These are phyloP conservation scores for Pelobates fuscus DNA, from an alignment of 2,113 vertebrate species.

Conservation along the genomic window DNA sequence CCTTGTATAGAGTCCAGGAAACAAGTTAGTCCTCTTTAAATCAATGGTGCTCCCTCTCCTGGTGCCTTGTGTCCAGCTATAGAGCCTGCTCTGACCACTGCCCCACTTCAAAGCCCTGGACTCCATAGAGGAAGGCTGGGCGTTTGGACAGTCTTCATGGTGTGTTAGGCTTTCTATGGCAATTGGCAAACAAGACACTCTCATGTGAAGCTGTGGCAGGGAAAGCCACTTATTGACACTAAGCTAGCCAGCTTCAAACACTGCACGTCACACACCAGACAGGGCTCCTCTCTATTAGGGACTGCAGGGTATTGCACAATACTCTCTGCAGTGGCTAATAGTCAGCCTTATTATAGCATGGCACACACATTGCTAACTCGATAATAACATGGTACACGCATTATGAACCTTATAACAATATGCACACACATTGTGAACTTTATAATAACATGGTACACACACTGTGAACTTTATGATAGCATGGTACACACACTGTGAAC, in stretches of 20 bases:
- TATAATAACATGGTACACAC: no score
- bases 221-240: slow-evolving; percentile 84
- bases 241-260: slow-evolving; percentile 86
- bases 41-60: slow-evolving; percentile 83
- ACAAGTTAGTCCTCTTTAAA: slow-evolving; percentile 87
- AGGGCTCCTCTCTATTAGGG: no score
- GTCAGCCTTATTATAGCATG: no score
- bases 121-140: slow-evolving; percentile 84
- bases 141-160: slow-evolving; percentile 90
- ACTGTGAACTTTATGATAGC: no score
- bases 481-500: no score
- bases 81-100: slow-evolving; percentile 90
- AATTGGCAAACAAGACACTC: slow-evolving; percentile 81
- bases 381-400: no score
- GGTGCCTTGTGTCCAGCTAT: slow-evolving; percentile 80
- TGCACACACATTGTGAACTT: no score
- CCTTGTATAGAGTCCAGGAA: slow-evolving; percentile 88
- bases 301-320: no score
- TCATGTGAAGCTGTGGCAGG: slow-evolving; percentile 83
- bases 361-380: no score
- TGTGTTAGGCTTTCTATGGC: slow-evolving; percentile 93
- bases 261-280: slow-evolving; percentile 70
- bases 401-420: no score
- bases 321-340: no score
- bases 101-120: slow-evolving; percentile 90